These are phyloP conservation scores for Corydoras maculifer DNA, from an alignment of 2,113 vertebrate genomes.

Conservation along the genomic window DNA sequence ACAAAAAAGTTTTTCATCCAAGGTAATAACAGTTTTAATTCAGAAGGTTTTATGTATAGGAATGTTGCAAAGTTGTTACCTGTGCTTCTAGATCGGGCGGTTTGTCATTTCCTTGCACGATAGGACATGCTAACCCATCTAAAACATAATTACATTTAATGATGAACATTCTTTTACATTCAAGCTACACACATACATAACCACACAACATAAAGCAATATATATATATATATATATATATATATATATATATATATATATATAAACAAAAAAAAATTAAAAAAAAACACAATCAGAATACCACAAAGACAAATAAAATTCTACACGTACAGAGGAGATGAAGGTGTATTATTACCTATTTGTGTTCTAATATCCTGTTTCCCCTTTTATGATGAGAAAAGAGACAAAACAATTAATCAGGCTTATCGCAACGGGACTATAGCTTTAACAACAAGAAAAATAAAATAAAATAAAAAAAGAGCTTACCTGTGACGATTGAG, in stretches of 20 bases:
- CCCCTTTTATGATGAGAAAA: background rate
- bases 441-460: background rate
- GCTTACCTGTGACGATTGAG: constrained; percentile 1
- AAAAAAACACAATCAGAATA: too few species aligned
- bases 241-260: too few species aligned
- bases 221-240: too few species aligned
- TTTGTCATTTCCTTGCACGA: background rate
- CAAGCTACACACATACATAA: too few species aligned
- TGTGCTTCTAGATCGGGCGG: background rate
- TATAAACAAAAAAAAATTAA: too few species aligned
- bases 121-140: background rate
- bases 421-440: background rate
- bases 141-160: background rate
- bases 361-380: background rate
- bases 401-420: background rate
- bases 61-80: background rate
- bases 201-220: too few species aligned
- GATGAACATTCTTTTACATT: too few species aligned
- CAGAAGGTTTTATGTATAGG: too few species aligned
- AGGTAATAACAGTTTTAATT: too few species aligned
- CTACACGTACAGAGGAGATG: too few species aligned
- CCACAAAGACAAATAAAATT: too few species aligned
- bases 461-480: background rate
- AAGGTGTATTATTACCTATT: background rate
- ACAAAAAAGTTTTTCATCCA: too few species aligned